Evolutionary conservation across 2,113 vertebrate genomes (phyloP).

Genomic region (Merops nubicus): DNA sequence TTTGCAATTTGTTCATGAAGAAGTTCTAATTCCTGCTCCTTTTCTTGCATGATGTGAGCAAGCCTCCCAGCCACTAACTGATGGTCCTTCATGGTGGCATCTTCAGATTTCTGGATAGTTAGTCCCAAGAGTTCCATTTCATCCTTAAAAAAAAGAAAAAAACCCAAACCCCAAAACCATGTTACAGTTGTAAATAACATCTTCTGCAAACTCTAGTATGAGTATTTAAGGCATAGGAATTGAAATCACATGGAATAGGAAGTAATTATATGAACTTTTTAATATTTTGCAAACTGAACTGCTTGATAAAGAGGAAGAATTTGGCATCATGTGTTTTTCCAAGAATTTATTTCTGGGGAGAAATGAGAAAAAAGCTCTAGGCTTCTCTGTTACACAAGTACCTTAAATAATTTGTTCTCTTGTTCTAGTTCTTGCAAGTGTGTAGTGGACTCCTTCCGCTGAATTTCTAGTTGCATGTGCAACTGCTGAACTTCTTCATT

Average conservation of each 20-base stretch:
- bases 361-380: not conserved
- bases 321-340: not conserved
- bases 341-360: not conserved
- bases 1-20: conserved; percentile 90
- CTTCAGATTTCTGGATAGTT: conserved; percentile 64
- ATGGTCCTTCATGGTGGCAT: conserved; percentile 71
- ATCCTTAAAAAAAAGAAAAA: conserved; percentile 71
- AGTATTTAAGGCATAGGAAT: not conserved
- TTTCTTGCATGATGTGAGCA: conserved; percentile 88
- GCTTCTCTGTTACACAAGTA: conserved; percentile 51
- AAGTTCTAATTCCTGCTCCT: conserved; percentile 86
- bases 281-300: not conserved
- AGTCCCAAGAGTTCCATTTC: conserved; percentile 75
- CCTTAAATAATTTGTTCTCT: conserved; percentile 87
- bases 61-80: conserved; percentile 82
- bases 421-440: conserved; percentile 87
- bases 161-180: not conserved
- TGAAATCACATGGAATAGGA: not conserved
- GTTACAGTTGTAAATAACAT: not conserved
- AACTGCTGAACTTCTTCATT: conserved; percentile 96
- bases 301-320: not conserved
- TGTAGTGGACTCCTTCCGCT: conserved; percentile 89
- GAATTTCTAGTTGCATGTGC: conserved; percentile 98
- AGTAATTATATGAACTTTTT: not conserved
- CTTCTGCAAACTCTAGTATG: not conserved